Evolutionary conservation across 2,797 vertebrate species (phyloP), one percentile per base, ranked within the genome.

Genomic region (Lindbergichthys nudifrons): DNA sequence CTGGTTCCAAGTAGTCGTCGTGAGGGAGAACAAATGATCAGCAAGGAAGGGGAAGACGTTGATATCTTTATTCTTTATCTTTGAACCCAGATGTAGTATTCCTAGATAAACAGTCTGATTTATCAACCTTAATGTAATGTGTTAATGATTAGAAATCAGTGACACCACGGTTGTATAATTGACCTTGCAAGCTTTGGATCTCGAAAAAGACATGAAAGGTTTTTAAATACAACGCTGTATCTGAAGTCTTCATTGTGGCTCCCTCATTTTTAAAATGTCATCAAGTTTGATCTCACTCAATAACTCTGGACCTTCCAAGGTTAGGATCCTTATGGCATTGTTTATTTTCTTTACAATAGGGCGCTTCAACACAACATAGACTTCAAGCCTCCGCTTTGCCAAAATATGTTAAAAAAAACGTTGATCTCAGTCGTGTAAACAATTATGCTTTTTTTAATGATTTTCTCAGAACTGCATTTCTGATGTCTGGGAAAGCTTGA

Each of bases 371-470:
- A 68, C 53, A 70, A 88, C 91, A 88, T 62, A 79, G 65, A 81
- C 83, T 75, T 80, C 19, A 79, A 85, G 73, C 57, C 46, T 41
- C 70, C 74, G 70, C 67, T 54, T 79, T 71, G 86, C 76, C 83
- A 90, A 88, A 94, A 86, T 80, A 87, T 73, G 76, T 80, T 86
- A 82, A 90, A 93, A 93, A 94, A 93, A 93, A 89, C 90, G 92
- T 80, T 85, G 88, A 93, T 76, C 77, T 67, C 83, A 83, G 76
- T 94, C 78, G 58, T 89, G 77, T 88, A 93, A 94, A 94, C 92
- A 94, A 50, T 65, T 60, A 56, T 88, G 81, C 73, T 85, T n/a
- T n/a, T n/a, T n/a, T n/a, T n/a, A n/a, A n/a, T 14, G 46, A 80
- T 81, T 82, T 88, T 87, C 89, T 91, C 77, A 87, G 83, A 88